These are phyloP conservation scores for Actinia tenebrosa DNA, from an alignment of 64 coral and sea anemone genomes.

Conservation along the genomic window DNA sequence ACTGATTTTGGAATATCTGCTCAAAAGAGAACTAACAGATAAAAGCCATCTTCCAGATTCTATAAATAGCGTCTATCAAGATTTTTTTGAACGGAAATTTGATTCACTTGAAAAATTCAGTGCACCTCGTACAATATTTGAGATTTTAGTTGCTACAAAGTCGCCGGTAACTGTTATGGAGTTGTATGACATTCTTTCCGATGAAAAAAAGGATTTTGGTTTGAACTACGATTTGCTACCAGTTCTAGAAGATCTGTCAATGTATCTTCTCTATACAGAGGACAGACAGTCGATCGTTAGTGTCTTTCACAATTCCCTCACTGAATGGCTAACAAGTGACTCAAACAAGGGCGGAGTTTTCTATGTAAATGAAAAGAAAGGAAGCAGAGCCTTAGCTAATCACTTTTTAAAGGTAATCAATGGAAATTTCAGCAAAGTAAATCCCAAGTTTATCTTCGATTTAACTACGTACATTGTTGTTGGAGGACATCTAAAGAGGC, in stretches of 20 bases:
- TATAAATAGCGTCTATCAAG: slow-evolving; percentile 50
- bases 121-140: slow-evolving; percentile 38
- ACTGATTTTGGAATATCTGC: slow-evolving; percentile 54
- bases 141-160: slow-evolving; percentile 52
- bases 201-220: slow-evolving; percentile 22
- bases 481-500: slow-evolving; percentile 12
- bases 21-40: neutral
- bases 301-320: slow-evolving; percentile 56
- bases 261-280: slow-evolving; percentile 42
- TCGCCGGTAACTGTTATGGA: slow-evolving; percentile 34
- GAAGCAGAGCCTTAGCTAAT: slow-evolving; percentile 37
- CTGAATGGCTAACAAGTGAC: slow-evolving; percentile 68
- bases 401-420: slow-evolving; percentile 33
- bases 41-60: slow-evolving; percentile 39
- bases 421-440: neutral
- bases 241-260: slow-evolving; percentile 38
- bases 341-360: slow-evolving; percentile 26
- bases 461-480: slow-evolving; percentile 42
- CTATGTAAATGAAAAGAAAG: slow-evolving; percentile 54
- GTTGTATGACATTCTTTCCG: slow-evolving; percentile 34
- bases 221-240: slow-evolving; percentile 55
- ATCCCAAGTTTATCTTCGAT: neutral
- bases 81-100: slow-evolving; percentile 58
- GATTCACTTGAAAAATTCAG: slow-evolving; percentile 23
- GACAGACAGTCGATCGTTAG: slow-evolving; percentile 17